Evolutionary conservation across 2,888 invertebrate genomes (phyloP).

Genomic region (Scaeva pyrastri): DNA sequence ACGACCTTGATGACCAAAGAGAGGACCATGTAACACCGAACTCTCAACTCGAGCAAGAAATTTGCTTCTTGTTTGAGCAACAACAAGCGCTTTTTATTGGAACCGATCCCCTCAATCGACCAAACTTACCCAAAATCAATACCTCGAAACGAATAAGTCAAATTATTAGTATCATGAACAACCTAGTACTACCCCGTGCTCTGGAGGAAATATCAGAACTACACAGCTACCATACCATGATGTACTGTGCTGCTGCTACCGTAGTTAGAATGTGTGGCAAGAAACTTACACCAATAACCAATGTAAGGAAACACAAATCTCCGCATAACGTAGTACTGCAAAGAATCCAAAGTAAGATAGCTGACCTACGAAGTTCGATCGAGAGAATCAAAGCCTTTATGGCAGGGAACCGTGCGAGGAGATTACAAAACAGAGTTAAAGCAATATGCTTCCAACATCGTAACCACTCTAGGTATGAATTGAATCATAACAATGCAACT

Average conservation of each 20-base stretch:
- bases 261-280: conserved; percentile 2
- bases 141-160: too few species aligned
- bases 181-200: background rate
- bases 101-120: conserved; percentile 2
- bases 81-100: background rate
- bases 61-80: background rate
- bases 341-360: too few species aligned
- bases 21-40: conserved; percentile 1
- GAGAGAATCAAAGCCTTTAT: background rate
- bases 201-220: background rate
- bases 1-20: background rate
- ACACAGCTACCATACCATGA: background rate
- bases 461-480: conserved; percentile 8
- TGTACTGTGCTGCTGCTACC: conserved; percentile 2
- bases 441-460: conserved; percentile 8
- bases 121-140: too few species aligned
- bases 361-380: too few species aligned
- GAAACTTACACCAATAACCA: conserved; percentile 29
- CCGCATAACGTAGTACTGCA: too few species aligned
- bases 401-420: conserved; percentile 8
- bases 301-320: too few species aligned
- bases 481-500: background rate
- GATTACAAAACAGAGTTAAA: conserved; percentile 8
- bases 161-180: background rate
- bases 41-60: conserved; percentile 1